These are phyloP conservation scores for Lordiphosa collinella DNA, from an alignment of 1,140 invertebrate genomes.

Conservation along the genomic window DNA sequence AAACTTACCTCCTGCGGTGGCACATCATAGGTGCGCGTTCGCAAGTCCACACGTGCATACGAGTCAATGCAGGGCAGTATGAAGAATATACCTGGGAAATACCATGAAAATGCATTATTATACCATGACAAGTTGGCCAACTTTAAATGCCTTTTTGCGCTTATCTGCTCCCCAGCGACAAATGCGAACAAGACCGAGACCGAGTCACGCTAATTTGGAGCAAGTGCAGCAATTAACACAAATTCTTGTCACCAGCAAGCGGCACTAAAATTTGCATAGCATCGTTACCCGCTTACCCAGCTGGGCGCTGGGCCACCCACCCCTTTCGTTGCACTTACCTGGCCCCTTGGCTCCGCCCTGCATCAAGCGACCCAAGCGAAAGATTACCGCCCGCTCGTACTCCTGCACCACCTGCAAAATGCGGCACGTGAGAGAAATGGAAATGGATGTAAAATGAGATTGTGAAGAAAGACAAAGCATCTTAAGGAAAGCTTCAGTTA, in stretches of 20 bases:
- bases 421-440: constrained; percentile 37
- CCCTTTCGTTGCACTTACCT: constrained; percentile 81
- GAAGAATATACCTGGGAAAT: constrained; percentile 92
- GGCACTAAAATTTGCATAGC: constrained; percentile 72
- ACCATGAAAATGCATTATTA: constrained; percentile 28
- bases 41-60: constrained; percentile 93
- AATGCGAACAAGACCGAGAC: constrained; percentile 35
- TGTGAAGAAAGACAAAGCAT: constrained; percentile 18
- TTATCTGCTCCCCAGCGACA: neutral
- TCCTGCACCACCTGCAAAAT: constrained; percentile 90
- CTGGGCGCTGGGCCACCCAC: neutral
- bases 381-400: constrained; percentile 94
- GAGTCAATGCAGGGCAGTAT: constrained; percentile 96
- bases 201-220: constrained; percentile 70
- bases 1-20: constrained; percentile 93
- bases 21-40: constrained; percentile 95
- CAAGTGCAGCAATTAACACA: constrained; percentile 79
- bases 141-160: too few species aligned
- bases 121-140: constrained; percentile 3
- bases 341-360: constrained; percentile 95
- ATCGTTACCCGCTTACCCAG: constrained; percentile 27
- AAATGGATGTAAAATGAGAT: constrained; percentile 37
- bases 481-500: neutral
- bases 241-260: constrained; percentile 55
- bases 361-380: constrained; percentile 90